Base-by-base conservation (phyloP, 2,797 vertebrate species). In the Myripristis jacobus region DNA sequence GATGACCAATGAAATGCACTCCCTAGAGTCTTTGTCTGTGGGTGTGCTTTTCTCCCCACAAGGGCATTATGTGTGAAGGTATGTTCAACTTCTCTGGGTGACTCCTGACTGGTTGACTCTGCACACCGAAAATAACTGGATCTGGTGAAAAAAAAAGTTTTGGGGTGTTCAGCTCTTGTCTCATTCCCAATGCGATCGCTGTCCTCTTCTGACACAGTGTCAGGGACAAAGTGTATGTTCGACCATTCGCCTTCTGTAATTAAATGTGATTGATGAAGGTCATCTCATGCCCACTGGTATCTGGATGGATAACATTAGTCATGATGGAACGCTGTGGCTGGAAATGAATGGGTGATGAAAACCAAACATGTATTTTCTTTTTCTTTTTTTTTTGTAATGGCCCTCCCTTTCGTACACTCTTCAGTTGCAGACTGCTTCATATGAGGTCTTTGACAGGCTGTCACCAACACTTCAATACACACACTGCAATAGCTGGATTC, bases 361-460 rank as follows among this genome's bases (percentile, higher is more conserved):
- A 55, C 36, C 44, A 27, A n/a, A 50, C 2, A 62, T 38, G 25
- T 38, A 68, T 79, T 56, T 50, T 31, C 19, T 29, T 52, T 72
- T 4, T 31, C 2, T 46, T 65, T 51, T 47, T 19, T 51, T 34
- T n/a, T n/a, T n/a, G n/a, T n/a, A n/a, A n/a, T n/a, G n/a, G 2
- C 34, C 57, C 18, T 15, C 18, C 48, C 50, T 10, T 2, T 52
- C 4, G 19, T 46, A 10, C 18, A 29, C 29, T 58, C 53, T 63
- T 15, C 31, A 61, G 51, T 53, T 55, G 21, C 10, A 36, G 18
- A 56, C 63, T 31, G 51, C 41, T 15, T 70, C 13, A 70, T 75
- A 62, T 58, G 36, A 60, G n/a, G 36, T 31, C 27, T 43, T 52
- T 82, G 64, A 79, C 70, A 71, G 58, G 29, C 69, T 81, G 84